Conservation (phyloP, 2,888 invertebrate genomes). For the Odontocerum albicorne region DNA sequence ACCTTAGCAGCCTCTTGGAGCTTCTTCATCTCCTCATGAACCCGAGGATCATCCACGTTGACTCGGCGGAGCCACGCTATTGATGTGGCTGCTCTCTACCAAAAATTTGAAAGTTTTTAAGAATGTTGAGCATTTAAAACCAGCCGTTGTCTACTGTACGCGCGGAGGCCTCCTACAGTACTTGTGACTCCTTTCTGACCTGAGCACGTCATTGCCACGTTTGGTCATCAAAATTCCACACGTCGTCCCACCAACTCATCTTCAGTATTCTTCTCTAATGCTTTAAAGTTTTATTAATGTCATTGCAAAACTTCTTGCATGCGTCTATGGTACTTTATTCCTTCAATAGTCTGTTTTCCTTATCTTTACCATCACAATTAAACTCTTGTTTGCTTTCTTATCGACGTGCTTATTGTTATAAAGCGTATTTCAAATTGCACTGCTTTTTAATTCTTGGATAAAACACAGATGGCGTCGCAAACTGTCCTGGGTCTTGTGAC, state of each 20-base stretch:
- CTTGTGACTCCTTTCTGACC: no score
- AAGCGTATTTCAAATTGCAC: no score
- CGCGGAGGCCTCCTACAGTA: no score
- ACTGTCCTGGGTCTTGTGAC: no score
- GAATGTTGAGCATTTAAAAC: not conserved
- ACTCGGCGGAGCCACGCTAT: conserved; percentile 11
- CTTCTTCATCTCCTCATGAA: conserved; percentile 3
- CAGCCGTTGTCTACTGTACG: no score
- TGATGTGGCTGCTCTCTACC: conserved; percentile 6
- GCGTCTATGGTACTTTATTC: no score
- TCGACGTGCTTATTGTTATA: no score
- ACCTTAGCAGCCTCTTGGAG: conserved; percentile 1
- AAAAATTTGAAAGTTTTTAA: not conserved
- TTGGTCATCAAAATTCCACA: not conserved
- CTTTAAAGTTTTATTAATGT: not conserved
- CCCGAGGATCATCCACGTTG: not conserved
- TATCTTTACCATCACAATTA: no score
- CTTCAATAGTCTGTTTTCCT: no score
- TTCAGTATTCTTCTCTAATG: not conserved
- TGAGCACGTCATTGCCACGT: not conserved
- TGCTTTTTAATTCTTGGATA: no score
- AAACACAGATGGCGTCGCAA: no score
- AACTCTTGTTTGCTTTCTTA: no score
- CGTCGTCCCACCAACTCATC: not conserved
- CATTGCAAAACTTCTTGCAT: not conserved